Base-by-base conservation (phyloP, 2,888 invertebrate genomes). In the Oeneis ivallda region DNA sequence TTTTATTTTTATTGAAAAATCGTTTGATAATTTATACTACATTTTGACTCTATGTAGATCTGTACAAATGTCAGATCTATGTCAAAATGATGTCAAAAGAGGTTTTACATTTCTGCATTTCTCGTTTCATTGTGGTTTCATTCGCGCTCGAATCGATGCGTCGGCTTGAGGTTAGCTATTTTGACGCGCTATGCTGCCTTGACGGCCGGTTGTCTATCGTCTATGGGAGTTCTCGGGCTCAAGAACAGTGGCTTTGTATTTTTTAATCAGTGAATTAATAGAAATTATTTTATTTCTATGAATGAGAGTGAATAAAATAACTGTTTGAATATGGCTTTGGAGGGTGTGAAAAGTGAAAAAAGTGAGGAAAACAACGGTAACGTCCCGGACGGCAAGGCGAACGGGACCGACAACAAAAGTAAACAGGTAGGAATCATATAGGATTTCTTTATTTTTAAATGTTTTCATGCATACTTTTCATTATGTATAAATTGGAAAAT, bases 381-480 rank as follows among this genome's bases (percentile, higher is more conserved):
- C 77, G 82, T 91, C 72, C 86, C 87, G 75, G 92, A 92, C 81
- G 82, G 87, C 81, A 92, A 92, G 82, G 85, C 91, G 80, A 92
- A 93, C 83, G 92, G 92, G 84, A 92, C 89, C 81, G 93, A 93
- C 88, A 93, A 91, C 87, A 92, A 90, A 86, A 91, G 87, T 87
- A 93, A 93, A 89, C 93, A 93, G 91, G 92, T 91, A 89, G 76
- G 70, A 76, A 80, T 77, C 74, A 73, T 75, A 67, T 75, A 76
- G 73, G 70, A 76, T 76, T 80, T 79, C 78, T 72, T 73, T 74
- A 76, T 80, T 82, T 79, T 74, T 71, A 58, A 56, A 67, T 66
- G 68, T 71, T 76, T 77, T 77, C 72, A 71, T 67, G 13, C 34
- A 10, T 11, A 17, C 5, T 54, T 43, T 17, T 39, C n/a, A 13